Conservation (phyloP, 2,113 vertebrate genomes). For the Amphiprion ocellaris region DNA sequence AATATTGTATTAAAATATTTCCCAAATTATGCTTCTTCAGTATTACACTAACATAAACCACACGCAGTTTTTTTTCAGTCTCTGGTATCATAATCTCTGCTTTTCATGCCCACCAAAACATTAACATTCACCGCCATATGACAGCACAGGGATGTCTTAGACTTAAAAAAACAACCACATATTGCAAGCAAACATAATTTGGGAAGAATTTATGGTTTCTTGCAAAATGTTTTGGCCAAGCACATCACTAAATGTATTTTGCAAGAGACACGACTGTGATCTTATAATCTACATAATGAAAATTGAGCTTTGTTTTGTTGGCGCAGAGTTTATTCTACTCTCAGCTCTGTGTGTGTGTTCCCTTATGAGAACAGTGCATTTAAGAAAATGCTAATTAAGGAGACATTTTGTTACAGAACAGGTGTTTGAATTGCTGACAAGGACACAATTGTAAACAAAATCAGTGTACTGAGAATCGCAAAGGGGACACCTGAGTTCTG, state of each 20-base stretch:
- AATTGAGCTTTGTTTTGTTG: background rate
- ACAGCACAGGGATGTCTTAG: background rate
- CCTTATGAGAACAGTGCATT: slow-evolving; percentile 35
- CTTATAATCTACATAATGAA: background rate
- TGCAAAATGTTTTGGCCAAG: background rate
- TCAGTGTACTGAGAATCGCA: slow-evolving; percentile 40
- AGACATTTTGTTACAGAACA: slow-evolving; percentile 60
- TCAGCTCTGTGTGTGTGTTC: slow-evolving; percentile 5
- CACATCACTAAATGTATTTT: background rate
- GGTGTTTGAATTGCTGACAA: slow-evolving; percentile 75
- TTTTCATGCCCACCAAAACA: background rate
- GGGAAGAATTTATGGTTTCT: background rate
- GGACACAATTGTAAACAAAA: slow-evolving; percentile 62
- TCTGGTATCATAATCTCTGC: background rate
- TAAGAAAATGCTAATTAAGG: slow-evolving; percentile 58
- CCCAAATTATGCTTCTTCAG: background rate
- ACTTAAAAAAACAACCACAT: background rate
- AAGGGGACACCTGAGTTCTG: slow-evolving; percentile 48
- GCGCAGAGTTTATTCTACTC: background rate
- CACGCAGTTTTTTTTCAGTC: background rate
- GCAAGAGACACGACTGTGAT: background rate
- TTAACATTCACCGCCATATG: background rate
- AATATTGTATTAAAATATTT: background rate
- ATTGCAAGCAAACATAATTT: background rate
- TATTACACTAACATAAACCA: background rate